Base-by-base conservation (phyloP, 1,140 invertebrate genomes). In the Frieseomelitta varia region DNA sequence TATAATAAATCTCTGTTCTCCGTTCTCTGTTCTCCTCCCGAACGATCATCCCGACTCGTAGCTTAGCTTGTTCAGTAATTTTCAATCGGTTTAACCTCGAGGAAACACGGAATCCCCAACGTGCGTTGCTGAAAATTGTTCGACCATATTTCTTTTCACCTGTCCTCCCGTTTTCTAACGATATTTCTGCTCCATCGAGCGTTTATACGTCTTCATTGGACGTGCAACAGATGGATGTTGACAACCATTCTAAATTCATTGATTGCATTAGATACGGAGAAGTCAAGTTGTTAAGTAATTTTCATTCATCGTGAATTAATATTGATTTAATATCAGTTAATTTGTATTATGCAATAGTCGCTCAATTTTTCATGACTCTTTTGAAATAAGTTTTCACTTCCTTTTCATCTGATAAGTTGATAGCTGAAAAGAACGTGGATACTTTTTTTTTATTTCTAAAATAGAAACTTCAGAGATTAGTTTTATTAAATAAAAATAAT, bases 211-310 rank as follows among this genome's bases (percentile, higher is more conserved):
- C 21, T 0, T 10, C 30, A 19, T 12, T 17, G 30, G 19, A 17
- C 34, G n/a, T 15, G 68, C 34, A 53, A 63, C 39, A 69, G 34
- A 74, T 80, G 58, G 69, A 21, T 17, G 15, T 4, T 12, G 53
- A 84, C 82, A 51, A 84, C 30, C 69, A n/a, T 24, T 47, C 55
- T 67, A 58, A 30, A 56, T 30, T 51, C 53, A 68, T 21, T 34
- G 15, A 47, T 61, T 27, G n/a, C 27, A 12, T 14, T 27, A 51
- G 17, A 11, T 39, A 27, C 30, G 21, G 24, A 55, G 30, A n/a
- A 12, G 14, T 21, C 39, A 47, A 47, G 39, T 47, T 47, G 39
- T 47, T 47, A 39, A 39, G 34, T 39, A 39, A 30, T 8, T 12
- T n/a, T 14, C 14, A 34, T 58, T 1, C 21, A 27, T 69, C 67